These are phyloP conservation scores for Pristionchus exspectatus DNA, from an alignment of 2,888 invertebrate species.

Conservation along the genomic window DNA sequence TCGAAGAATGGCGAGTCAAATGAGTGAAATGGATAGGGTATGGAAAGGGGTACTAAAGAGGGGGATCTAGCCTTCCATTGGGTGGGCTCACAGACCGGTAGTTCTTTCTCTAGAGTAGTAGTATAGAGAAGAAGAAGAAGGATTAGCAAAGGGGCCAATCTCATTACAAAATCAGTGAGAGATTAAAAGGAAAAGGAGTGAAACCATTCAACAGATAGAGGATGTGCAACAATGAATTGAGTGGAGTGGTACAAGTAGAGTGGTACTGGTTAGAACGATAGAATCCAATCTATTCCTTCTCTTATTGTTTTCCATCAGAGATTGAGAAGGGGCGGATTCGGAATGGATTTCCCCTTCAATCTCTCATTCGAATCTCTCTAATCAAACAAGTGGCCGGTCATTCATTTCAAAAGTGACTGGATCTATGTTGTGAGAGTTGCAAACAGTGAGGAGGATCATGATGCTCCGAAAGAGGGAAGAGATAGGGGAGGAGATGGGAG, in stretches of 20 bases:
- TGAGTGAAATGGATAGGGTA: slow-evolving; percentile 39
- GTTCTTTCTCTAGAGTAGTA: slow-evolving; percentile 24
- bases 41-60: slow-evolving; percentile 40
- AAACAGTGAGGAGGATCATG: neutral
- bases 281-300: neutral
- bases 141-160: slow-evolving; percentile 32
- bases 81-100: slow-evolving; percentile 31
- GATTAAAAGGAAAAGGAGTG: slow-evolving; percentile 29
- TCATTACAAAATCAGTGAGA: slow-evolving; percentile 37
- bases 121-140: neutral
- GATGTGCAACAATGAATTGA: neutral
- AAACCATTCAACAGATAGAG: slow-evolving; percentile 1
- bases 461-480: neutral
- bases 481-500: neutral
- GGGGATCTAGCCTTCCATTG: slow-evolving; percentile 10
- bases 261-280: neutral
- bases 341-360: slow-evolving; percentile 29
- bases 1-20: slow-evolving; percentile 40
- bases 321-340: neutral
- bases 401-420: slow-evolving; percentile 12
- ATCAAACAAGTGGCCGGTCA: slow-evolving; percentile 48
- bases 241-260: neutral
- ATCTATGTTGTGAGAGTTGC: slow-evolving; percentile 20
- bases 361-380: slow-evolving; percentile 19
- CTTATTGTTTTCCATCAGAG: neutral